Evolutionary conservation across 2,797 vertebrate genomes (phyloP).

Genomic region (Lagocephalus sceleratus): DNA sequence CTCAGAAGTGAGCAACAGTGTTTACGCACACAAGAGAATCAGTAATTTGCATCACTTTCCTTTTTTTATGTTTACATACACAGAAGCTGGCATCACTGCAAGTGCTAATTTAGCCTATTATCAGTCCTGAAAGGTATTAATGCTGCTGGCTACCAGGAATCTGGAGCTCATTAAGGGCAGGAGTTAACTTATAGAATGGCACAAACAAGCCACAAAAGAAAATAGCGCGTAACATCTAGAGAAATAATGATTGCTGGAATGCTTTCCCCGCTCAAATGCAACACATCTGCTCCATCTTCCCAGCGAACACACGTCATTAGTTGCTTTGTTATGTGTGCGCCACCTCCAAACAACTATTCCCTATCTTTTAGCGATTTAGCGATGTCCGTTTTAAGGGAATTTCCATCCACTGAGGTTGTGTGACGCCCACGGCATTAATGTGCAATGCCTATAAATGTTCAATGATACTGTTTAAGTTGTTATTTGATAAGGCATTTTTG

Average conservation of each 20-base stretch:
- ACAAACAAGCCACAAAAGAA: constrained; percentile 15
- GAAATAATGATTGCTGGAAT: constrained; percentile 5
- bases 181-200: constrained; percentile 6
- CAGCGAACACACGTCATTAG: not conserved
- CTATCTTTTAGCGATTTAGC: no score
- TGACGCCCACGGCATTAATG: no score
- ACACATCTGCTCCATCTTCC: constrained; percentile 6
- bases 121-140: constrained; percentile 8
- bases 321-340: constrained; percentile 12
- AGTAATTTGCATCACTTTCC: constrained; percentile 28
- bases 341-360: not conserved
- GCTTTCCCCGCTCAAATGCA: constrained; percentile 5
- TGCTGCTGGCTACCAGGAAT: constrained; percentile 5
- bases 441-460: no score
- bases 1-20: constrained; percentile 33
- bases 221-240: not conserved
- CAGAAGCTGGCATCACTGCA: constrained; percentile 6
- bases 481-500: no score
- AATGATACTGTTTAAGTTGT: no score
- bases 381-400: no score
- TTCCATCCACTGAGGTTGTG: no score
- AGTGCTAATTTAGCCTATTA: constrained; percentile 27
- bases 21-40: constrained; percentile 33
- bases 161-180: constrained; percentile 15
- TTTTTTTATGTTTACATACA: constrained; percentile 7